phyloP scores from a whole-genome alignment of 2,797 vertebrate genomes.

The Melanotaenia pygmaea region DNA sequence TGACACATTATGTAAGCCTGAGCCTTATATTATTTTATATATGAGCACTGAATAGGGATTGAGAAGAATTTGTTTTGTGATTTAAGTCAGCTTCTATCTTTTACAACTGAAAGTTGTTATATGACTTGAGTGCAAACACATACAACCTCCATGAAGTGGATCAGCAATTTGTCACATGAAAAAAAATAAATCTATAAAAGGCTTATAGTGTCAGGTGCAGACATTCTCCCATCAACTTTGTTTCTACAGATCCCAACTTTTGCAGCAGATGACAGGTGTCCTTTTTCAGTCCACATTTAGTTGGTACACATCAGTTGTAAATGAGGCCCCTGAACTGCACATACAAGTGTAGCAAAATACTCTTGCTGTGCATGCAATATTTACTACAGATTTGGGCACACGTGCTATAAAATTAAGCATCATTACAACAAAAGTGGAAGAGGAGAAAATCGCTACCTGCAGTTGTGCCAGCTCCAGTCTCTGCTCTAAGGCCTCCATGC shows the following conservation, averaged over 20 bases:
- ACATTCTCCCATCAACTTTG: neutral
- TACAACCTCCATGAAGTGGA: too few relatives aligned
- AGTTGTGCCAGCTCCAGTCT: slow-evolving; percentile 87
- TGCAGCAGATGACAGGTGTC: neutral
- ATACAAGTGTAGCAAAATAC: neutral
- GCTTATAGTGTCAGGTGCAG: neutral
- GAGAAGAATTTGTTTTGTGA: neutral
- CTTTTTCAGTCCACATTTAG: neutral
- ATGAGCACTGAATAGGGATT: neutral
- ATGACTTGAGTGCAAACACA: neutral
- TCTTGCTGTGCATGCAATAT: neutral
- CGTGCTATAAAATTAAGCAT: slow-evolving; percentile 1
- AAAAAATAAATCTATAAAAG: too few relatives aligned
- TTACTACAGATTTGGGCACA: neutral
- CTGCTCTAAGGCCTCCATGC: slow-evolving; percentile 78
- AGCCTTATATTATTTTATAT: too few relatives aligned
- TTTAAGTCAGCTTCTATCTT: neutral
- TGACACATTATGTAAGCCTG: too few relatives aligned
- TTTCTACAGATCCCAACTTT: neutral
- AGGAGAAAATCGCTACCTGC: slow-evolving; percentile 79
- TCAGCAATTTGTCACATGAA: neutral
- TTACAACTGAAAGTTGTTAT: neutral
- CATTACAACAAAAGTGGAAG: neutral
- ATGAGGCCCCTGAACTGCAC: neutral
- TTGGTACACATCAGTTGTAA: neutral